phyloP scores from a whole-genome alignment of 2,113 vertebrate genomes.

The Rhinichthys klamathensis region DNA sequence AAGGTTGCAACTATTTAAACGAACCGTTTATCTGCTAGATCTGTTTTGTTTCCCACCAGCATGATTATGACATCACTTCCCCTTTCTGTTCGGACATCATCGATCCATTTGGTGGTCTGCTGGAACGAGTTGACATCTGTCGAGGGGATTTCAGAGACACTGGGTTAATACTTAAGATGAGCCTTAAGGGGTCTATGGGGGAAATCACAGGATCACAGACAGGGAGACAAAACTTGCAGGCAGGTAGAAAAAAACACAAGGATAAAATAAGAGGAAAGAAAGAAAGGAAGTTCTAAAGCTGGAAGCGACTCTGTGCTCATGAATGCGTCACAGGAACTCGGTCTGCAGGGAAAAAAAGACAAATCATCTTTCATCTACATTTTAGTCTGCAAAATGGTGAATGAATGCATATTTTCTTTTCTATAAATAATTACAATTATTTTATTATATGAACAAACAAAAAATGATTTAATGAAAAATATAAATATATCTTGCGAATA shows the following conservation, averaged over 20 bases:
- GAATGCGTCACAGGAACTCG: background rate
- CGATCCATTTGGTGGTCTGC: conserved; percentile 99
- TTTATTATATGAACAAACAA: background rate
- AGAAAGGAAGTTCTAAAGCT: conserved; percentile 6
- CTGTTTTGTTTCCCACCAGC: conserved; percentile 99
- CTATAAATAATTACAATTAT: background rate
- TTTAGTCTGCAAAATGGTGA: background rate
- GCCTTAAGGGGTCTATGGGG: background rate
- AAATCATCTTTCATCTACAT: background rate
- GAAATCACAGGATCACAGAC: background rate
- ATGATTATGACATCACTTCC: conserved; percentile 99
- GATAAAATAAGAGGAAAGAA: conserved; percentile 13
- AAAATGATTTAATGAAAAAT: background rate
- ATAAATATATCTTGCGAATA: background rate
- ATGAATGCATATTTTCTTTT: background rate
- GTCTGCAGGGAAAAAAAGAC: background rate
- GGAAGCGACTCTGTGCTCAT: background rate
- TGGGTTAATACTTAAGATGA: conserved; percentile 9
- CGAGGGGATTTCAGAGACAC: conserved; percentile 38
- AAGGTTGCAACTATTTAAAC: background rate
- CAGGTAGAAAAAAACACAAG: background rate
- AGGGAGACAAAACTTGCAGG: background rate
- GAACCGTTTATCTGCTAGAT: conserved; percentile 98
- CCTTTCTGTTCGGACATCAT: conserved; percentile 97
- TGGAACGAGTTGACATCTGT: conserved; percentile 99